Conservation (phyloP, 1,140 invertebrate species). For the Drosophila arawakana region DNA sequence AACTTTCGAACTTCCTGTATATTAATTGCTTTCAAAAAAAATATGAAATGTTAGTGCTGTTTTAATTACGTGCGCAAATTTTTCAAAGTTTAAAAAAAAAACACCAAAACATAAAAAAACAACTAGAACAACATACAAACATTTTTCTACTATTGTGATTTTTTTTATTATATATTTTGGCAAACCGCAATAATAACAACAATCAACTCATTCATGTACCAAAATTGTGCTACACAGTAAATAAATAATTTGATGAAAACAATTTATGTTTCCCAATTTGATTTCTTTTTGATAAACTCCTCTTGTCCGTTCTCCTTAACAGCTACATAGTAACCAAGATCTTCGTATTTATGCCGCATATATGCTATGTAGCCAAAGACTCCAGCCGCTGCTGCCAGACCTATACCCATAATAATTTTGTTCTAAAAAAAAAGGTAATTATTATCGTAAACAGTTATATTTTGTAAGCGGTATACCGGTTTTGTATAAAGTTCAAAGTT, state of each 20-base stretch:
- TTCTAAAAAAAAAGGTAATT: conserved; percentile 86
- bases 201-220: conserved; percentile 66
- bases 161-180: conserved; percentile 67
- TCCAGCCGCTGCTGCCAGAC: conserved; percentile 88
- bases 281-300: conserved; percentile 90
- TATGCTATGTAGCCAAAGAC: conserved; percentile 92
- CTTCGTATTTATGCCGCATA: conserved; percentile 91
- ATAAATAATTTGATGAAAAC: conserved; percentile 69
- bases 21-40: conserved; percentile 32
- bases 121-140: conserved; percentile 24
- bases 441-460: neutral
- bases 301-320: conserved; percentile 90
- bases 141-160: conserved; percentile 83
- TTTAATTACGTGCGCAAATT: conserved; percentile 52
- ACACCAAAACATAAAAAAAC: no score
- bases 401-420: conserved; percentile 91
- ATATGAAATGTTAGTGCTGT: conserved; percentile 44
- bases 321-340: conserved; percentile 91
- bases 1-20: conserved; percentile 39
- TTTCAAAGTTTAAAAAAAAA: conserved; percentile 45
- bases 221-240: conserved; percentile 78
- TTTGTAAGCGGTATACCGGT: conserved; percentile 87
- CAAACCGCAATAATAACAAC: conserved; percentile 44
- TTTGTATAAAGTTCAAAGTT: conserved; percentile 94
- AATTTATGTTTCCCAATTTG: conserved; percentile 83